Conservation (phyloP, 2,888 invertebrate species). For the Anaspis maculata region DNA sequence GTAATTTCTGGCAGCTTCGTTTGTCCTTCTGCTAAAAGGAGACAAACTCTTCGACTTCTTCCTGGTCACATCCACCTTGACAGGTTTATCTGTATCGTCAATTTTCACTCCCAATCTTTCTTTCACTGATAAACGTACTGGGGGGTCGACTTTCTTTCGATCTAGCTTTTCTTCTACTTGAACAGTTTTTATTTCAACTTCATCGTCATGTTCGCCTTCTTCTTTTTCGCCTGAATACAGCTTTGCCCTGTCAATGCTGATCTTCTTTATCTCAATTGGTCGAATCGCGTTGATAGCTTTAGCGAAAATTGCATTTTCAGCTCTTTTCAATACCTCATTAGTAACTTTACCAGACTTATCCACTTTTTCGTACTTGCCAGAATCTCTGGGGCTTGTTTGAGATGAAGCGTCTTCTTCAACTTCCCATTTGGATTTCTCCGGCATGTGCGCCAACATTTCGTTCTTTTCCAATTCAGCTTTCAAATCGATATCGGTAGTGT, state of each 20-base stretch:
- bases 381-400: slow-evolving; percentile 24
- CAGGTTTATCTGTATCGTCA: slow-evolving; percentile 52
- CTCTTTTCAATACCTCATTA: slow-evolving; percentile 80
- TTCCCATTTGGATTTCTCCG: slow-evolving; percentile 86
- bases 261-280: slow-evolving; percentile 69
- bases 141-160: slow-evolving; percentile 19
- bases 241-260: slow-evolving; percentile 60
- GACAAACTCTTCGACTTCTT: slow-evolving; percentile 43
- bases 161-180: slow-evolving; percentile 8
- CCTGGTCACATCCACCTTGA: slow-evolving; percentile 44
- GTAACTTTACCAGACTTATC: slow-evolving; percentile 63
- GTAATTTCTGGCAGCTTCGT: too few relatives aligned
- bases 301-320: slow-evolving; percentile 86
- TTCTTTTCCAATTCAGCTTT: slow-evolving; percentile 43
- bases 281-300: slow-evolving; percentile 77
- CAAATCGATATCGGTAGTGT: slow-evolving; percentile 50
- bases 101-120: slow-evolving; percentile 73
- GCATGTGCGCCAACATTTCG: slow-evolving; percentile 60
- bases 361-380: slow-evolving; percentile 30
- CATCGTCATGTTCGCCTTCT: slow-evolving; percentile 13
- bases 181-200: slow-evolving; percentile 8
- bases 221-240: slow-evolving; percentile 49
- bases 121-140: slow-evolving; percentile 59
- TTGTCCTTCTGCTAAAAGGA: slow-evolving; percentile 46
- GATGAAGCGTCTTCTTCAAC: slow-evolving; percentile 58